Conservation (phyloP, 1,140 invertebrate species). For the Brachionus plicatilis region DNA sequence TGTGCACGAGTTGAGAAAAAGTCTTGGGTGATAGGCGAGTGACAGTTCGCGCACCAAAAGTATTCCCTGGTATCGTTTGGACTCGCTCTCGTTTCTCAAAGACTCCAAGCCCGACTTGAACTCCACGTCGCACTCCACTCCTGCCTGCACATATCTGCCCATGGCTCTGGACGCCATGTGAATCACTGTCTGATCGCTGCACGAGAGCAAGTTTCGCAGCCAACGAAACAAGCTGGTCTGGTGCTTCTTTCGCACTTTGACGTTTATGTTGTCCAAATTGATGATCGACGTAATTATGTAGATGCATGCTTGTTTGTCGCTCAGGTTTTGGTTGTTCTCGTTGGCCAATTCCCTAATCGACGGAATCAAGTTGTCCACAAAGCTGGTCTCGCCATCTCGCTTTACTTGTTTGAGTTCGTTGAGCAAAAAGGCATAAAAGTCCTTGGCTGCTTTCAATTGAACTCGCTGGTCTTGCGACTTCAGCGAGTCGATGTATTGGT, state of each 20-base stretch:
- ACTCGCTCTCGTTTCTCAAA: not conserved
- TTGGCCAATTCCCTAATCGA: slow-evolving; percentile 24
- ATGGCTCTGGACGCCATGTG: slow-evolving; percentile 90
- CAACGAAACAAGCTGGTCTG: slow-evolving; percentile 24
- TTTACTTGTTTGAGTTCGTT: slow-evolving; percentile 30
- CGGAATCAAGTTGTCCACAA: slow-evolving; percentile 17
- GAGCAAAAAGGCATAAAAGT: slow-evolving; percentile 18
- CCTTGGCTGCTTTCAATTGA: slow-evolving; percentile 36
- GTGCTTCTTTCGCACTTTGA: slow-evolving; percentile 33
- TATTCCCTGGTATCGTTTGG: slow-evolving; percentile 24
- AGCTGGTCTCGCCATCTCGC: slow-evolving; percentile 19
- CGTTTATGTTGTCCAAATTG: slow-evolving; percentile 34
- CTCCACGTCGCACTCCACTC: slow-evolving; percentile 26
- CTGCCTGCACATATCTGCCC: slow-evolving; percentile 76
- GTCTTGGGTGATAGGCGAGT: not conserved
- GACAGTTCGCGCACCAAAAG: not conserved
- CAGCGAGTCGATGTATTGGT: not conserved
- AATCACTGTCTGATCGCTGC: slow-evolving; percentile 83
- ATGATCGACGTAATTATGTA: slow-evolving; percentile 37
- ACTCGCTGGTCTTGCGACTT: slow-evolving; percentile 1
- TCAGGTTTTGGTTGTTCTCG: slow-evolving; percentile 16
- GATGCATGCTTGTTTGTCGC: slow-evolving; percentile 25
- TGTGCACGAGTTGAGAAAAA: not conserved
- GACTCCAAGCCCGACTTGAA: slow-evolving; percentile 17
- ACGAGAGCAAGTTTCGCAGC: slow-evolving; percentile 77